phyloP scores from a whole-genome alignment of 1,140 invertebrate species.

The Diachasmimorpha longicaudata region DNA sequence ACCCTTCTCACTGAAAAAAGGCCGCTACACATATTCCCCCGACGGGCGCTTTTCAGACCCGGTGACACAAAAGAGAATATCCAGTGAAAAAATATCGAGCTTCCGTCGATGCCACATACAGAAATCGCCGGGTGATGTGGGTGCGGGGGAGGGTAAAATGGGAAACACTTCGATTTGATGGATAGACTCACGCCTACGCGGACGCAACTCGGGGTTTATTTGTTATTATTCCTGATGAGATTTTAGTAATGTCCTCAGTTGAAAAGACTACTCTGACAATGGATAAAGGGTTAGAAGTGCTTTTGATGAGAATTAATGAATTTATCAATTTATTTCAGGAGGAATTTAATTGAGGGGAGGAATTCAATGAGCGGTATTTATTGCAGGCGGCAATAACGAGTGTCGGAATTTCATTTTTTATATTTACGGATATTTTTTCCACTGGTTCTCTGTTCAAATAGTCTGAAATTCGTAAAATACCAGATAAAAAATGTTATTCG shows the following conservation, averaged over 20 bases:
- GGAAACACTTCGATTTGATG: neutral
- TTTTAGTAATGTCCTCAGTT: neutral
- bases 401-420: too few relatives aligned
- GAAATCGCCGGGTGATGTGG: neutral
- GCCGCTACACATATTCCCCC: neutral
- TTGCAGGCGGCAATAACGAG: too few relatives aligned
- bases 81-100: conserved; percentile 18
- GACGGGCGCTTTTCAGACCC: neutral
- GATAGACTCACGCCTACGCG: conserved; percentile 3
- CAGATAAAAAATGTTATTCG: neutral
- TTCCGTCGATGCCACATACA: conserved; percentile 21
- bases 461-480: too few relatives aligned
- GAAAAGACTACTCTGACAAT: too few relatives aligned
- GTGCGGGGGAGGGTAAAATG: neutral
- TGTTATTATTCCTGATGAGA: neutral
- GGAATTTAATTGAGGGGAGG: too few relatives aligned
- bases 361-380: too few relatives aligned
- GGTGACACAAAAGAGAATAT: conserved; percentile 19
- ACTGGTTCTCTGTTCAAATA: too few relatives aligned
- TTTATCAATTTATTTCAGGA: too few relatives aligned
- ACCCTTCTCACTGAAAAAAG: too few relatives aligned
- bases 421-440: too few relatives aligned
- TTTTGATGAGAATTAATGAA: too few relatives aligned
- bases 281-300: too few relatives aligned
- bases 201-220: neutral